Evolutionary conservation across 1,140 invertebrate species (phyloP).

Genomic region (Papilio glaucus): DNA sequence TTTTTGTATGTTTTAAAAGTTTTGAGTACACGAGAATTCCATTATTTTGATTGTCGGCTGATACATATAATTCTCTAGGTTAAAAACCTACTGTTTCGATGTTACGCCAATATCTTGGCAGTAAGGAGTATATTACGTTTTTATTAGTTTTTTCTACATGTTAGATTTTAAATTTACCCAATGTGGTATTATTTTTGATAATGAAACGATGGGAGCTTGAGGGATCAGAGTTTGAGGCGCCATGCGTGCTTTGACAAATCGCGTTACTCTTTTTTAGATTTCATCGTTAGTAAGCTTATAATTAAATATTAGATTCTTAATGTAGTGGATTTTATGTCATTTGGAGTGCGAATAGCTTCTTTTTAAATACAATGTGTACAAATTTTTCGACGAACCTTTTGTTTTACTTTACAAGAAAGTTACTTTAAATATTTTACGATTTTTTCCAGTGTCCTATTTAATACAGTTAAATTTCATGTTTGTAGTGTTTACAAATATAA

Average conservation of each 20-base stretch:
- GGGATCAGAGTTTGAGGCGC: constrained; percentile 48
- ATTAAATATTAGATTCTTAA: background rate
- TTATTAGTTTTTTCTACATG: background rate
- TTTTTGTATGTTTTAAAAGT: constrained; percentile 37
- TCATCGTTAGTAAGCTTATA: constrained; percentile 9
- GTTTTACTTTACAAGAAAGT: background rate
- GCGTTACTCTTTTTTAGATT: constrained; percentile 34
- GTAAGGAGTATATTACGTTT: background rate
- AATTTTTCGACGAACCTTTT: background rate
- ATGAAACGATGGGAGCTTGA: background rate
- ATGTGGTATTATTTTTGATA: constrained; percentile 1
- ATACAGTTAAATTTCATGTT: background rate
- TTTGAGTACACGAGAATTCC: constrained; percentile 31
- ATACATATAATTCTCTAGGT: constrained; percentile 70
- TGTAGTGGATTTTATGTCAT: background rate
- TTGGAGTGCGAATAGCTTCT: background rate
- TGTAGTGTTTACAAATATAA: constrained; percentile 4
- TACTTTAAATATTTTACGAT: background rate
- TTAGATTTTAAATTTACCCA: background rate
- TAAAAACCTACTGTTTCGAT: constrained; percentile 67
- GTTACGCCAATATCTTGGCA: constrained; percentile 28
- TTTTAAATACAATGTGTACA: background rate
- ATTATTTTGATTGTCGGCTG: constrained; percentile 75
- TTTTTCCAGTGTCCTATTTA: background rate
- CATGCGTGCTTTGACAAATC: constrained; percentile 73